phyloP scores from a whole-genome alignment of 1,140 invertebrate species.

The Laupala kohalensis region DNA sequence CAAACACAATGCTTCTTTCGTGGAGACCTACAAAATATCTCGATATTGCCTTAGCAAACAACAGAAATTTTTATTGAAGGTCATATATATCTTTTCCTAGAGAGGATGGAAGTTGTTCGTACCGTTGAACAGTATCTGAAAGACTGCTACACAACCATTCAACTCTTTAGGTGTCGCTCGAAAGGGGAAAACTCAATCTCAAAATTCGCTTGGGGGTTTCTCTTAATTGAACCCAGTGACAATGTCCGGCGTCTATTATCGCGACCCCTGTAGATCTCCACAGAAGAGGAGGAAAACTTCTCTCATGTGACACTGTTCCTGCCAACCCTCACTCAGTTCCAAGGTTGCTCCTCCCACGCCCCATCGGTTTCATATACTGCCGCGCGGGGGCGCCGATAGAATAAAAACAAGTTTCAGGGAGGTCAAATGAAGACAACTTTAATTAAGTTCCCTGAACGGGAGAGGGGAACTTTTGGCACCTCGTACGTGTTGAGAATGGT shows the following conservation, averaged over 20 bases:
- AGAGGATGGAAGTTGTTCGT: neutral
- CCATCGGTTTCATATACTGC: neutral
- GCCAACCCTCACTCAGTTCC: too few species aligned
- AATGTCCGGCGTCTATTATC: neutral
- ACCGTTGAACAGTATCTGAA: neutral
- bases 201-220: neutral
- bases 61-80: too few species aligned
- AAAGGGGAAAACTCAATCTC: neutral
- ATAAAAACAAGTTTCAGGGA: neutral
- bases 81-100: too few species aligned
- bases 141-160: neutral
- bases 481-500: neutral
- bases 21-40: too few species aligned
- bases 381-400: neutral
- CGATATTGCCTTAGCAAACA: too few species aligned
- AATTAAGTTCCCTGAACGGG: neutral
- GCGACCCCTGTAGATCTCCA: too few species aligned
- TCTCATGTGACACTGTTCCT: neutral
- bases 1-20: too few species aligned
- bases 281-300: neutral
- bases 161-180: neutral
- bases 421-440: neutral
- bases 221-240: neutral
- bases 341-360: neutral
- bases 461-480: neutral